These are phyloP conservation scores for Dynastes tityus DNA, from an alignment of 2,888 invertebrate genomes.

Conservation along the genomic window DNA sequence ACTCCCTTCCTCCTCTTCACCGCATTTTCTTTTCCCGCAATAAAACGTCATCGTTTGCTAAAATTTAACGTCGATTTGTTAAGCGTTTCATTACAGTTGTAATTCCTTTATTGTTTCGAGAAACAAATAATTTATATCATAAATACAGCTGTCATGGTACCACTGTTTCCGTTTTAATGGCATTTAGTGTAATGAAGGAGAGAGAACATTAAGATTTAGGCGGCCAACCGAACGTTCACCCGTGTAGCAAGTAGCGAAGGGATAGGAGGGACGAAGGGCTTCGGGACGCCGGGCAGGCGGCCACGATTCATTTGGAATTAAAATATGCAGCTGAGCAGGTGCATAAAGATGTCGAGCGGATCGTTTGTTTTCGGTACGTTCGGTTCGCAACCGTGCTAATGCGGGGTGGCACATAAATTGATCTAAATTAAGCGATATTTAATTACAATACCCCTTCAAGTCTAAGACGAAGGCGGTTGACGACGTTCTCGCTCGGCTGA, in stretches of 20 bases:
- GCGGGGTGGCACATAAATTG: constrained; percentile 58
- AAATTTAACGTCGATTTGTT: constrained; percentile 46
- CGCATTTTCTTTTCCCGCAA: background rate
- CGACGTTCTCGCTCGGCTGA: constrained; percentile 6
- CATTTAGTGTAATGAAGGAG: constrained; percentile 48
- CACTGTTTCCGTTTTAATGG: constrained; percentile 47
- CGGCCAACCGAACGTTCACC: background rate
- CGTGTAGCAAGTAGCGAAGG: background rate
- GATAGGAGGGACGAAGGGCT: background rate
- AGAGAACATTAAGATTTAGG: constrained; percentile 49
- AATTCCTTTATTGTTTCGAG: constrained; percentile 46
- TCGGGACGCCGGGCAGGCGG: background rate
- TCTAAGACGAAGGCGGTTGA: constrained; percentile 15
- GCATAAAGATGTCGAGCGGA: constrained; percentile 57
- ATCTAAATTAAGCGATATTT: constrained; percentile 62
- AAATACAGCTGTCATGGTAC: constrained; percentile 50
- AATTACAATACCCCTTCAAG: constrained; percentile 56
- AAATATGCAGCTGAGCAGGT: constrained; percentile 54
- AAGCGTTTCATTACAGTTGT: constrained; percentile 46
- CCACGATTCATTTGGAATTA: constrained; percentile 42
- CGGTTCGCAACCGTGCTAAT: constrained; percentile 51
- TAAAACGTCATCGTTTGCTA: constrained; percentile 15
- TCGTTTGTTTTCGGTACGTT: constrained; percentile 56
- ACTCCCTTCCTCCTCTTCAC: background rate
- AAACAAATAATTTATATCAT: constrained; percentile 51